These are phyloP conservation scores for Dipodomys merriami DNA, from an alignment of 2,113 vertebrate genomes.

Conservation along the genomic window DNA sequence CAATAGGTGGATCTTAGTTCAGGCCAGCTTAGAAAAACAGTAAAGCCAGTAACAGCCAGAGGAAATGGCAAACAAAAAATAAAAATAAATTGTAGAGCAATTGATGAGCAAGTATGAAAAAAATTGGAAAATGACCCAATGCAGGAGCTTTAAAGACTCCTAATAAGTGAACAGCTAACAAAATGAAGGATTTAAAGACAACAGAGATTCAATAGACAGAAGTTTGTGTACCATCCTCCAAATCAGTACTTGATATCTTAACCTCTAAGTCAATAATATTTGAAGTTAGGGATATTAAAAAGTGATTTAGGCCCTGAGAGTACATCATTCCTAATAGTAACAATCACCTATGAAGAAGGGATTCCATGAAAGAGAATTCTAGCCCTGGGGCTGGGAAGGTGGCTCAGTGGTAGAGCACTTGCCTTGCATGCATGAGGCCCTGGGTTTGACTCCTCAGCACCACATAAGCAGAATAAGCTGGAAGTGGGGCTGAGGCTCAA, in stretches of 20 bases:
- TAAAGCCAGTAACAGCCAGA: too few species aligned
- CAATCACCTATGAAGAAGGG: background rate
- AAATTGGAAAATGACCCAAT: background rate
- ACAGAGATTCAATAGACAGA: background rate
- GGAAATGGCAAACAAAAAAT: too few species aligned
- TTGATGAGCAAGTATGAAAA: too few species aligned
- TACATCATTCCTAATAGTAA: background rate
- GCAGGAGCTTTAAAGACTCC: background rate
- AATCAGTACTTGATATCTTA: background rate
- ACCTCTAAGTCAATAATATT: background rate
- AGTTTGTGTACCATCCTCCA: background rate
- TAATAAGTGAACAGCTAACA: background rate
- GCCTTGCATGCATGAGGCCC: too few species aligned
- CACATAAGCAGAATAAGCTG: too few species aligned
- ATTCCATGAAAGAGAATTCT: background rate
- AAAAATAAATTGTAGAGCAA: too few species aligned
- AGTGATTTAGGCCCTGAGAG: background rate
- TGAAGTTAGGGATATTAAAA: background rate
- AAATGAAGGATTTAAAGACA: background rate
- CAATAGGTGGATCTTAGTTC: too few species aligned
- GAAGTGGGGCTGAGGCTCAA: too few species aligned
- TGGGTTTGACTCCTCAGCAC: too few species aligned
- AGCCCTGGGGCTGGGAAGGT: background rate
- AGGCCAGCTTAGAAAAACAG: too few species aligned
- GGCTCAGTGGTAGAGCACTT: too few species aligned